Evolutionary conservation across 1,140 invertebrate species (phyloP), one percentile per base, ranked within the genome.

Genomic region (Riptortus pedestris): DNA sequence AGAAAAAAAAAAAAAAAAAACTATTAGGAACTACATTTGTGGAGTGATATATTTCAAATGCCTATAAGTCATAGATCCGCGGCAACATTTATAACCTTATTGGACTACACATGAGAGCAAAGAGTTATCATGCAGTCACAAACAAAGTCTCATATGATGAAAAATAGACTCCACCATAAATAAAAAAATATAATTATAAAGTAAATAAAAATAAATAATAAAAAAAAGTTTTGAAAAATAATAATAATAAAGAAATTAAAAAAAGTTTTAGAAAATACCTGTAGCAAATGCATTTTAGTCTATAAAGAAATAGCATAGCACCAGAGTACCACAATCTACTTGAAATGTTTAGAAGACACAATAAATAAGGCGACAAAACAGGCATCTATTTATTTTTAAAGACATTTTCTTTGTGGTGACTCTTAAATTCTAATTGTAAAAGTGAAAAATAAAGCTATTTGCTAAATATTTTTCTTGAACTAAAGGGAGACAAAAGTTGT

Each of bases 281-380:
- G 20, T 55, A 52, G 62, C 62, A 33, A 59, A 64, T 64, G 63
- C 63, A 64, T 38, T 64, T 64, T 59, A 64, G 63, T 64, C 63
- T 64, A 64, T 55, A 64, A 60, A 47, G 18, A 55, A 64, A 38
- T 64, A 64, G 63, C 63, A 64, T 48, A 63, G 48, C 63, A 64
- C 63, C 63, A 64, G 63, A 51, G 52, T 59, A 64, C 63, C 52
- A 47, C 52, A 64, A 64, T 63, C 48, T 58, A 64, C 63, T 64
- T 26, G 51, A 27, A 55, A 55, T 26, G 18, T 55, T 55, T 55
- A 55, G 51, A 55, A 55, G 22, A 55, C 51, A 55, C n/a, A n/a
- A n/a, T n/a, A 20, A 55, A 55, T 55, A 55, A 55, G 51, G 51
- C 51, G 24, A 55, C 51, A 55, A 55, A 26, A 55, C 51, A 55